Base-by-base conservation (phyloP, 1,140 invertebrate genomes). In the Brachionus plicatilis region DNA sequence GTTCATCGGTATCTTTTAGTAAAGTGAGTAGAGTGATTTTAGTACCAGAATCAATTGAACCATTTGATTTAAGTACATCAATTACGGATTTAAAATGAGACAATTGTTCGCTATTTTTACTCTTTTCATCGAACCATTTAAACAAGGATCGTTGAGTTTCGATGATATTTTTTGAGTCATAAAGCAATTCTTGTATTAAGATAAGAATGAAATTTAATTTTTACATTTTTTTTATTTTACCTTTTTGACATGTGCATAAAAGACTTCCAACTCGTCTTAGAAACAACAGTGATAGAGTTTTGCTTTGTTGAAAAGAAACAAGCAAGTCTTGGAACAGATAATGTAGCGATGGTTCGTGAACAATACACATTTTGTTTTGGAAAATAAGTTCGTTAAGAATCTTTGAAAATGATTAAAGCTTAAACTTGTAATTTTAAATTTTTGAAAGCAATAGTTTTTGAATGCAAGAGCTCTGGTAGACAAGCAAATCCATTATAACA, bases 1-100 rank as follows among this genome's bases (percentile, higher is more conserved):
- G 12, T 27, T 43, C 50, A 12, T 37, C 33, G 3, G 60, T 60
- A 29, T 82, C 79, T 41, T 68, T 60, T 11, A 82, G 20, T 17
- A 82, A 68, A 82, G n/a, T 82, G 3, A 82, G 41, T 14, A 82
- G 33, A 20, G 79, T 82, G 6, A 82, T 82, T 82, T 82, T 82
- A 14, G 79, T 82, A 24, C 79, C 79, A 45, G 79, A 82, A 9
- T 82, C 79, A 47, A 82, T 68, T 6, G 41, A 24, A 27, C 79
- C 79, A 68, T 60, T 82, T 12, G 9, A 20, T 43, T 47, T 60
- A 24, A 82, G 14, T 68, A 6, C 41, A 20, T 37, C 53, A 45
- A 82, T 17, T 11, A 82, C 33, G 17, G 79, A 14, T 47, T 41
- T 65, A 68, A 82, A 82, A 17, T 37, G 12, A 45, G 14, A 11